phyloP scores from a whole-genome alignment of 2,113 vertebrate species.

The Microcebus griseorufus region DNA sequence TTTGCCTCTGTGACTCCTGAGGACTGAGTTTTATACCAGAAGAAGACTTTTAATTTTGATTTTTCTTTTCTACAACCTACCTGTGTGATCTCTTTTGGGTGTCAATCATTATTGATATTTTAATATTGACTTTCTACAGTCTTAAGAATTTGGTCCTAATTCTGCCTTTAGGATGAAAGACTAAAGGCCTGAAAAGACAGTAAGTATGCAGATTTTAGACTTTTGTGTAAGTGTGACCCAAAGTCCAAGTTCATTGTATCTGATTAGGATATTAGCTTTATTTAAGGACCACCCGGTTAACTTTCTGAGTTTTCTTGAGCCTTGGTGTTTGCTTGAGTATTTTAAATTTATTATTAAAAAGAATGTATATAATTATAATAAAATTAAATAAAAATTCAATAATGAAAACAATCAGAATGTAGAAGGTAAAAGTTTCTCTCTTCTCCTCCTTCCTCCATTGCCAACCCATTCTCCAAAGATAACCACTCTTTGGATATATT shows the following conservation, averaged over 20 bases:
- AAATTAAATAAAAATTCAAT: slow-evolving; percentile 1
- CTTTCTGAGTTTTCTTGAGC: background rate
- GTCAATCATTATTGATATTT: background rate
- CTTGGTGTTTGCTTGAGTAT: background rate
- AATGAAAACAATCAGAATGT: background rate
- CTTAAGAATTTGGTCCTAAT: background rate
- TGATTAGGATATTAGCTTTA: background rate
- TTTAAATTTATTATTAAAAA: background rate
- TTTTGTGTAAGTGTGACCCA: background rate
- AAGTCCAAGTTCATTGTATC: background rate
- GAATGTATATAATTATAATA: background rate
- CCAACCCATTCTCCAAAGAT: background rate
- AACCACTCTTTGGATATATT: background rate
- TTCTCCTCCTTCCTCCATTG: background rate
- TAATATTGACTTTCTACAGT: background rate
- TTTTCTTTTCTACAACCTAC: background rate
- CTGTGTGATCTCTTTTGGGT: background rate
- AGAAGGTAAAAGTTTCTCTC: background rate
- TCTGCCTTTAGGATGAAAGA: background rate
- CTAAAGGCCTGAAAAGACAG: background rate
- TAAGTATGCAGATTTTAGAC: background rate
- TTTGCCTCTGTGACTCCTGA: background rate
- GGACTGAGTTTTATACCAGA: background rate
- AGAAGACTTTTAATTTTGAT: background rate
- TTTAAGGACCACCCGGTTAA: background rate